Conservation (phyloP, 2,888 invertebrate species). For the Disparrhopalites patrizii region DNA sequence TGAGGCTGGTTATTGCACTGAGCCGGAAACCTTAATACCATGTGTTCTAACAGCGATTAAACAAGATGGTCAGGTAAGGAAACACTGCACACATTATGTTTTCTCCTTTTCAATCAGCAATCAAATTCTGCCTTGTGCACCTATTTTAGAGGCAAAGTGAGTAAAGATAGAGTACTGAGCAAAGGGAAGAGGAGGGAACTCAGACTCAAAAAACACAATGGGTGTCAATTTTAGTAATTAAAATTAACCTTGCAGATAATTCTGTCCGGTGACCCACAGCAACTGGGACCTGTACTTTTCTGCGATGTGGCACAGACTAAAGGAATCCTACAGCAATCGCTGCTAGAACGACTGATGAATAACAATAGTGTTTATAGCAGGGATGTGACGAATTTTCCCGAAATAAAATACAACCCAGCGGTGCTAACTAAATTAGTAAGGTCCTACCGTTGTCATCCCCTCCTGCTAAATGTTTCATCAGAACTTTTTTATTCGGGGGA, state of each 20-base stretch:
- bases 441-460: constrained; percentile 67
- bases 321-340: constrained; percentile 68
- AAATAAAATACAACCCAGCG: constrained; percentile 70
- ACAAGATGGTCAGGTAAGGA: constrained; percentile 42
- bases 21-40: constrained; percentile 84
- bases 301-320: constrained; percentile 55
- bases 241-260: constrained; percentile 52
- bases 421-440: constrained; percentile 74
- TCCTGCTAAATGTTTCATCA: constrained; percentile 72
- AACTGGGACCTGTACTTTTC: constrained; percentile 75
- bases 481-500: constrained; percentile 78
- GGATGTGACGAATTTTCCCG: constrained; percentile 55
- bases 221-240: not conserved
- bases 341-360: constrained; percentile 61
- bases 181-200: no score
- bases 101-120: no score
- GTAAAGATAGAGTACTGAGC: no score
- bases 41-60: constrained; percentile 55
- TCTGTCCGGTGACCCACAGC: constrained; percentile 75
- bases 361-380: constrained; percentile 63
- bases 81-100: not conserved
- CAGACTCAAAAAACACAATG: not conserved
- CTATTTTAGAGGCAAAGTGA: no score
- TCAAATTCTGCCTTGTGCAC: no score
- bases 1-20: constrained; percentile 60